Conservation (phyloP, 1,140 invertebrate genomes). For the Hydropsyche tenuis region DNA sequence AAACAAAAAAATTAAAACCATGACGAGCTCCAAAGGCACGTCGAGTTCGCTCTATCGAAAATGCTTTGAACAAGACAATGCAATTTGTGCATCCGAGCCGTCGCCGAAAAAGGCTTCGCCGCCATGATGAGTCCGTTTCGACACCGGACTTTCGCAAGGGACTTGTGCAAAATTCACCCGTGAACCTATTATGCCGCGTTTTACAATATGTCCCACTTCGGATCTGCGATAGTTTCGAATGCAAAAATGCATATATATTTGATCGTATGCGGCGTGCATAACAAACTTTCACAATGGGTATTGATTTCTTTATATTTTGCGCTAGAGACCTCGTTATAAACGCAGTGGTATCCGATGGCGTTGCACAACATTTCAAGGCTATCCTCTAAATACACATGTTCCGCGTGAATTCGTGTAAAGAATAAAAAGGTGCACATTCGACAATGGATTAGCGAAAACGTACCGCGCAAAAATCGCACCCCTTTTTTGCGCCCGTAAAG, state of each 20-base stretch:
- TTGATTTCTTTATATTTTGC: conserved; percentile 42
- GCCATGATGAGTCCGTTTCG: conserved; percentile 14
- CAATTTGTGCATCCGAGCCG: neutral
- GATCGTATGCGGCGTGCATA: neutral
- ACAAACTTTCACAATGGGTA: conserved; percentile 39
- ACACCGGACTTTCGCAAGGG: neutral
- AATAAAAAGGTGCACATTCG: too few species aligned
- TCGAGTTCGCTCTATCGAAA: neutral
- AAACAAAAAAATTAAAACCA: too few species aligned
- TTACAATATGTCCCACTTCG: too few species aligned
- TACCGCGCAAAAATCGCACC: too few species aligned
- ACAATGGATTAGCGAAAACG: too few species aligned
- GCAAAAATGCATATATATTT: neutral
- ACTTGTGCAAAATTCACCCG: neutral
- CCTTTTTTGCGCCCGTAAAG: too few species aligned
- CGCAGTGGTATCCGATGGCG: conserved; percentile 29
- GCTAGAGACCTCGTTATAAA: conserved; percentile 39
- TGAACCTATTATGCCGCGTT: conserved; percentile 6
- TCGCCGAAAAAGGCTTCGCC: neutral
- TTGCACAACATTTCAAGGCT: conserved; percentile 40
- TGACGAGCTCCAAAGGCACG: too few species aligned
- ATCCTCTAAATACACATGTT: conserved; percentile 32
- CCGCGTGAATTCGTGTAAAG: conserved; percentile 18
- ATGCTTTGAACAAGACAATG: neutral
- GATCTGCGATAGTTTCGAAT: too few species aligned